These are phyloP conservation scores for Maconellicoccus hirsutus DNA, from an alignment of 1,140 invertebrate genomes.

Conservation along the genomic window DNA sequence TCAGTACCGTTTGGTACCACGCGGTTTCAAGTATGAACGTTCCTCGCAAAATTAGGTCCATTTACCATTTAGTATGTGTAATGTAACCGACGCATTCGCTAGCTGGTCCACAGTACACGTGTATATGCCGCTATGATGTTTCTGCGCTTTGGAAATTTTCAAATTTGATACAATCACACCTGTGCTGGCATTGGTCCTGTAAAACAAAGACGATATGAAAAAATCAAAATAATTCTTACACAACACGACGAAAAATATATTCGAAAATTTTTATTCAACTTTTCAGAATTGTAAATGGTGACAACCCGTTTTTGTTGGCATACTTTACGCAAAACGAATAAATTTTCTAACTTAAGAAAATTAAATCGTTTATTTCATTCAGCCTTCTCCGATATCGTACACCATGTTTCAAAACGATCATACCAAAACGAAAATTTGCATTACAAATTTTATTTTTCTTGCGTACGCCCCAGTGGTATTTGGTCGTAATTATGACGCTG, in stretches of 20 bases:
- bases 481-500: no score
- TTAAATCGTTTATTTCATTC: neutral
- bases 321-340: neutral
- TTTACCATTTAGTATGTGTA: constrained; percentile 15
- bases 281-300: neutral
- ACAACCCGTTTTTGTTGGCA: neutral
- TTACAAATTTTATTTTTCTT: neutral
- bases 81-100: neutral
- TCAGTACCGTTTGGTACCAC: no score
- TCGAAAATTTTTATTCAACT: neutral
- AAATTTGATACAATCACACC: neutral
- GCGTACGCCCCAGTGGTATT: no score
- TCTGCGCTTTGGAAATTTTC: constrained; percentile 11
- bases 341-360: neutral
- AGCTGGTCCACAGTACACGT: constrained; percentile 9
- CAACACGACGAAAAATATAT: no score
- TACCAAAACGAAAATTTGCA: neutral
- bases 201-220: neutral
- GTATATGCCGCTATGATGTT: neutral
- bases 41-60: neutral
- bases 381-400: neutral
- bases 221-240: no score
- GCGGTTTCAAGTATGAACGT: neutral
- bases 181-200: constrained; percentile 5
- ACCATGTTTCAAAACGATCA: neutral